Evolutionary conservation across 2,797 vertebrate species (phyloP).

Genomic region (Phataginus tricuspis): DNA sequence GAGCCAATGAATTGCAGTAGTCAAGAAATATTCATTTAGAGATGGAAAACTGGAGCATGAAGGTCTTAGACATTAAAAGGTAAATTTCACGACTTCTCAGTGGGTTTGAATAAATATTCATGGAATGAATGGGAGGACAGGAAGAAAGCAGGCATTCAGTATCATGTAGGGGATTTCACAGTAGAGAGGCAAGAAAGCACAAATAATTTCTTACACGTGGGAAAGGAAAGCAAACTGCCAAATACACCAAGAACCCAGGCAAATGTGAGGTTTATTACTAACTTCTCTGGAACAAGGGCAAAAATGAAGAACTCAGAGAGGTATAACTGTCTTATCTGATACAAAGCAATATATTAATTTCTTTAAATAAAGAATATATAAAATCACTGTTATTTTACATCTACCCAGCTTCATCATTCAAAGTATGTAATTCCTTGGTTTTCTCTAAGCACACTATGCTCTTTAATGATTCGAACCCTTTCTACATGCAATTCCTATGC

Average conservation of each 20-base stretch:
- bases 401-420: not conserved
- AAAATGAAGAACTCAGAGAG: not conserved
- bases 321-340: not conserved
- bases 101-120: slow-evolving; percentile 49
- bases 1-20: not conserved
- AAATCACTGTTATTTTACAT: not conserved
- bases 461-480: not conserved
- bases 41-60: not conserved
- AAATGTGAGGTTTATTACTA: not conserved
- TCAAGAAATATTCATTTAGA: not conserved
- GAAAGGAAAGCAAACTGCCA: not conserved
- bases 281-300: not conserved
- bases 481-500: not conserved
- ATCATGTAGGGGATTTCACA: not conserved
- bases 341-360: not conserved
- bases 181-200: not conserved
- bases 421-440: not conserved
- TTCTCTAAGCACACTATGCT: not conserved
- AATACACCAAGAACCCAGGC: not conserved
- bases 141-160: not conserved
- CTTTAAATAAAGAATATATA: slow-evolving; percentile 15
- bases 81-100: slow-evolving; percentile 27
- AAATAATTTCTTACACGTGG: slow-evolving; percentile 8
- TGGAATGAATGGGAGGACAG: not conserved
- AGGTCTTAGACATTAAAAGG: not conserved